A percentile compares a stretch with the other conserved stretches of the same genome.
phyloP scores from a whole-genome alignment of 2,888 invertebrate genomes.

The Erannis defoliaria region DNA sequence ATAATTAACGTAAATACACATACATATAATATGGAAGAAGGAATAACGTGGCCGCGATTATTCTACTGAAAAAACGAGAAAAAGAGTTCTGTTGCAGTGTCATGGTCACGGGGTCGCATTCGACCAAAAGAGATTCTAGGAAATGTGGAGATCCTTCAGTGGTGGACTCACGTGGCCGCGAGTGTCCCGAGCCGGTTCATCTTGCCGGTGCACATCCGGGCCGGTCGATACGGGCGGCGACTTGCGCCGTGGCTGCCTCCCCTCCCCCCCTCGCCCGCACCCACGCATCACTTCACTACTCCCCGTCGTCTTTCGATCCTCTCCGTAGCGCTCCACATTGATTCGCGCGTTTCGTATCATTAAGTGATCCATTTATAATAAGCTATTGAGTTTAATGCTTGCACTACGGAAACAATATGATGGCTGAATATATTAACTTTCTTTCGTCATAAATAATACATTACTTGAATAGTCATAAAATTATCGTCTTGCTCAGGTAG shows the following conservation, averaged over 20 bases:
- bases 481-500: too few species aligned
- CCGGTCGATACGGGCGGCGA: slow-evolving; percentile 82
- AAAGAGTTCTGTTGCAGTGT: too few species aligned
- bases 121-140: background rate
- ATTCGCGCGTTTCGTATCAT: slow-evolving; percentile 73
- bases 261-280: slow-evolving; percentile 62
- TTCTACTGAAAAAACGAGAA: too few species aligned
- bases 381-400: background rate
- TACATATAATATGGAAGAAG: too few species aligned
- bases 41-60: too few species aligned
- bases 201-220: slow-evolving; percentile 73
- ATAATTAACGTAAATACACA: too few species aligned
- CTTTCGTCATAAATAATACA: too few species aligned
- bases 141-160: background rate
- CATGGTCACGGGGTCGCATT: background rate
- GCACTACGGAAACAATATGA: background rate
- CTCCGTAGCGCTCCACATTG: slow-evolving; percentile 74
- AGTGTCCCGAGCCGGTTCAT: background rate
- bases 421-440: too few species aligned
- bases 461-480: too few species aligned
- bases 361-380: slow-evolving; percentile 4
- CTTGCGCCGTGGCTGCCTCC: slow-evolving; percentile 78
- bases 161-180: background rate
- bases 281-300: slow-evolving; percentile 59
- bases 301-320: slow-evolving; percentile 56